A percentile compares a stretch with the other conserved stretches of the same genome.
Conservation (phyloP, 2,888 invertebrate genomes). For the Cacoxenus indagator region DNA sequence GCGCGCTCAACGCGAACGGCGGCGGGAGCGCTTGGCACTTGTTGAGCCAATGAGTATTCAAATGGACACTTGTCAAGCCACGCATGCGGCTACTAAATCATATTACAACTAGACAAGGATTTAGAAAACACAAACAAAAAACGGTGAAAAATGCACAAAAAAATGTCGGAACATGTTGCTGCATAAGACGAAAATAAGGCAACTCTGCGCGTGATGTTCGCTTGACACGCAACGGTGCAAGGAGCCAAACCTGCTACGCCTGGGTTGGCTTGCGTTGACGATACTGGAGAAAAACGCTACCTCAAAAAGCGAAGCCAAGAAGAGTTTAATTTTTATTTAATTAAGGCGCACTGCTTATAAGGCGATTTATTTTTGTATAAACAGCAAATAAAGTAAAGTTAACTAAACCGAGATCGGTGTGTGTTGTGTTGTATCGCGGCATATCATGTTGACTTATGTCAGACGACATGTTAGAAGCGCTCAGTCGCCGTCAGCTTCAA, state of each 20-base stretch:
- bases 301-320: slow-evolving; percentile 25
- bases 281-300: neutral
- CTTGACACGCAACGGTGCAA: slow-evolving; percentile 63
- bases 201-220: slow-evolving; percentile 65
- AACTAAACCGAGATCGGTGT: neutral
- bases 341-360: slow-evolving; percentile 48
- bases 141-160: slow-evolving; percentile 6
- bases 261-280: slow-evolving; percentile 21
- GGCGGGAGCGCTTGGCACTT: slow-evolving; percentile 40
- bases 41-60: slow-evolving; percentile 68
- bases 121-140: slow-evolving; percentile 31
- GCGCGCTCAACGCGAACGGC: slow-evolving; percentile 19
- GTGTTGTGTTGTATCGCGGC: slow-evolving; percentile 27
- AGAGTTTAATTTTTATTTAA: slow-evolving; percentile 62
- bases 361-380: slow-evolving; percentile 18
- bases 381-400: slow-evolving; percentile 6
- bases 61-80: slow-evolving; percentile 69
- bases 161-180: slow-evolving; percentile 41
- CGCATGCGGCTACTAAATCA: slow-evolving; percentile 66
- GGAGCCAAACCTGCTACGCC: slow-evolving; percentile 31
- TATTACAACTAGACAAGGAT: slow-evolving; percentile 65
- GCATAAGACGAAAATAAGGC: neutral
- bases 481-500: slow-evolving; percentile 20
- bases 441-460: slow-evolving; percentile 30
- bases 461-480: slow-evolving; percentile 22